Evolutionary conservation across 2,113 vertebrate species (phyloP), one percentile per base, ranked within the genome.

Genomic region (Limnothrissa miodon): DNA sequence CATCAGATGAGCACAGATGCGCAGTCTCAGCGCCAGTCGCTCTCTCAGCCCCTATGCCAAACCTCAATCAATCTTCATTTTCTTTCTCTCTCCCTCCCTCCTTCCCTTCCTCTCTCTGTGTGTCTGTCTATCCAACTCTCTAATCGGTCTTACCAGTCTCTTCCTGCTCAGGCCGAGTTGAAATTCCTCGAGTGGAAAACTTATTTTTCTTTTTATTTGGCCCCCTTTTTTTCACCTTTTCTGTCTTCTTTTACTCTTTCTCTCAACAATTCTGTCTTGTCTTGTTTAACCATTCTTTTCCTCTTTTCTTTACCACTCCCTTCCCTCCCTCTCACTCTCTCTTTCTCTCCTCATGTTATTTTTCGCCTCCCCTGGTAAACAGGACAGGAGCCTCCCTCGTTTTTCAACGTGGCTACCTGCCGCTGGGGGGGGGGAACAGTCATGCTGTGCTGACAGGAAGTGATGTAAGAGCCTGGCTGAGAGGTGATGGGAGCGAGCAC

Each of bases 101-200:
- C 89, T 87, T 93, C 87, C 85, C 91, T 93, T 91, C 89, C 87
- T 93, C 92, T 90, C 88, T 91, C 93, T 93, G 91, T 87, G 84
- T 81, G 70, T 59, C 45, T 78, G 59, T 62, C 87, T 45, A 9
- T 56, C 19, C 21, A 21, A 56, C 80, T 81, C 80, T 39, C 70
- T 70, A 51, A 81, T 1, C 66, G 17, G 29, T 74, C 33, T 74
- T 2, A 5, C 66, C 33, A 74, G 9, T 33, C 29, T 15, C n/a
- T 36, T 15, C 66, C 33, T 36, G 9, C 17, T 39, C 78, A 83
- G 81, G 80, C 85, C 36, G 51, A 80, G 44, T 82, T 62, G 39
- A 80, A 45, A 85, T 82, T 78, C 51, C 48, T 86, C 82, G 44
- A 83, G 83, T 81, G 78, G 86, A 85, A 87, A 85, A 82, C 79